Evolutionary conservation across 2,888 invertebrate species (phyloP).

Genomic region (Sminthurides aquaticus): DNA sequence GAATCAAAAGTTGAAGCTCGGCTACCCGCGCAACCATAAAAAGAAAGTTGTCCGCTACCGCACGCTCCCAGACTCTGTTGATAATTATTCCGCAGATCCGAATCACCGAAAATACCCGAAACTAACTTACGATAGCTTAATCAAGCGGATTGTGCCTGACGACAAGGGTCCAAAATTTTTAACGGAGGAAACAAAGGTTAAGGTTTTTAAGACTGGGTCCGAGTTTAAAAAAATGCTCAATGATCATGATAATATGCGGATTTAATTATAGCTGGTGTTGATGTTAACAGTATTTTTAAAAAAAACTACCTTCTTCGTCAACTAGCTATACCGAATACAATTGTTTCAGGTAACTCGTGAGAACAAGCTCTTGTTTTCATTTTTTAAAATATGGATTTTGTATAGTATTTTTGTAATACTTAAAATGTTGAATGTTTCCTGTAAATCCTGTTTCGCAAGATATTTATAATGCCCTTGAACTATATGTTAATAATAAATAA

Average conservation of each 20-base stretch:
- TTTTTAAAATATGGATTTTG: too few relatives aligned
- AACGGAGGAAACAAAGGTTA: slow-evolving; percentile 3
- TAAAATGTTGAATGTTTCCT: too few relatives aligned
- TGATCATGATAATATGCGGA: slow-evolving; percentile 15
- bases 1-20: slow-evolving; percentile 2
- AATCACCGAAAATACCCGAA: slow-evolving; percentile 33
- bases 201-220: slow-evolving; percentile 7
- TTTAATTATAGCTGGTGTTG: not conserved
- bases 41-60: slow-evolving; percentile 23
- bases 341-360: too few relatives aligned
- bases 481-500: too few relatives aligned
- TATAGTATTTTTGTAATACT: too few relatives aligned
- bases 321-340: too few relatives aligned
- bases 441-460: too few relatives aligned
- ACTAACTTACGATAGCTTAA: slow-evolving; percentile 27
- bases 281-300: too few relatives aligned
- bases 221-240: slow-evolving; percentile 20
- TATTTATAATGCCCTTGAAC: too few relatives aligned
- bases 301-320: too few relatives aligned
- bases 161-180: slow-evolving; percentile 7
- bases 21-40: slow-evolving; percentile 5
- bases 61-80: slow-evolving; percentile 36
- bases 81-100: slow-evolving; percentile 28
- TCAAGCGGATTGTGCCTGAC: not conserved
- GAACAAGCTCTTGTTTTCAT: too few relatives aligned